phyloP scores from a whole-genome alignment of 2,888 invertebrate species.

The Eristalis tenax region DNA sequence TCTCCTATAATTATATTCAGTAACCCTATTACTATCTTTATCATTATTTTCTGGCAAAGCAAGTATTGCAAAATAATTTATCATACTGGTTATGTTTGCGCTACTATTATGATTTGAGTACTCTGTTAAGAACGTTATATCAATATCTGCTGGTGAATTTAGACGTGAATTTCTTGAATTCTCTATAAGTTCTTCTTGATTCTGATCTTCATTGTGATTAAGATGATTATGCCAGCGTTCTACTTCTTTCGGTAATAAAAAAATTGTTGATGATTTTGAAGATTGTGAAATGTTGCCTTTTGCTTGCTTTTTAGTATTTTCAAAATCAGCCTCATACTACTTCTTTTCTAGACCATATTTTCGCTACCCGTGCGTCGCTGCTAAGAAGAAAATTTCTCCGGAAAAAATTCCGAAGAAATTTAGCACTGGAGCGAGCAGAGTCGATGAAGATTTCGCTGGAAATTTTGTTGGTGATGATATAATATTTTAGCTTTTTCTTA shows the following conservation, averaged over 20 bases:
- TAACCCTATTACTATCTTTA: conserved; percentile 76
- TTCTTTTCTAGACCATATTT: conserved; percentile 75
- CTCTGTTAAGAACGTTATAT: conserved; percentile 76
- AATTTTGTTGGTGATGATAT: conserved; percentile 76
- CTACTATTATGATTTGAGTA: conserved; percentile 80
- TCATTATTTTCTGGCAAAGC: conserved; percentile 81
- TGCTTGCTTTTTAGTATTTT: conserved; percentile 33
- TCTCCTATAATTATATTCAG: conserved; percentile 71
- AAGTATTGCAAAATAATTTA: conserved; percentile 79
- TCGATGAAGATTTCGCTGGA: conserved; percentile 77
- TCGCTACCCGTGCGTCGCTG: conserved; percentile 78
- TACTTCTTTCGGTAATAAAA: conserved; percentile 51
- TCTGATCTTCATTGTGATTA: conserved; percentile 32
- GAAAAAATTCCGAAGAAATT: conserved; percentile 79
- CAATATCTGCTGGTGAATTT: neutral
- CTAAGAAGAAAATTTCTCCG: too few species aligned
- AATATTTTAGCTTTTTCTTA: conserved; percentile 73
- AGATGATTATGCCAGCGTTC: conserved; percentile 55
- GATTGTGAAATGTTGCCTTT: conserved; percentile 25
- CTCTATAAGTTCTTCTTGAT: neutral
- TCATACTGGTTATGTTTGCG: conserved; percentile 72
- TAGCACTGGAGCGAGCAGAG: conserved; percentile 76
- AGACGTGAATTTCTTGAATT: neutral
- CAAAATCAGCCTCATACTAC: conserved; percentile 18
- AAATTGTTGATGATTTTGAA: conserved; percentile 32